Evolutionary conservation across 2,113 vertebrate species (phyloP).

Genomic region (Dasypus novemcinctus): DNA sequence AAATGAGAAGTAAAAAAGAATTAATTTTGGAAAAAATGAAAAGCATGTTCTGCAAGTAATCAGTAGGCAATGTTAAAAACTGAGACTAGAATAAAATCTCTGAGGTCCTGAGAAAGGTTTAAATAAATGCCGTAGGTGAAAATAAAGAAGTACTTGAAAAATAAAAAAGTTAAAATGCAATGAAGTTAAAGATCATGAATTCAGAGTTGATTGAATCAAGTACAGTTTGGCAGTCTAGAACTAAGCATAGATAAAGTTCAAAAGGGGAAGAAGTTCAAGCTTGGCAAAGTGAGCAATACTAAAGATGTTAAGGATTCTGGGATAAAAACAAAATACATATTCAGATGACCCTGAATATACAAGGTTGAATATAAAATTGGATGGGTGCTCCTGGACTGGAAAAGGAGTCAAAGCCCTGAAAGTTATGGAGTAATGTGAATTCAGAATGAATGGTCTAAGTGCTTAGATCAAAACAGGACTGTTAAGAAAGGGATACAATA

Average conservation of each 20-base stretch:
- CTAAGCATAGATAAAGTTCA: not conserved
- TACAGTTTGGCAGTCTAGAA: not conserved
- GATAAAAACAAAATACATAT: slow-evolving; percentile 3
- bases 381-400: not conserved
- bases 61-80: not conserved
- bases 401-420: not conserved
- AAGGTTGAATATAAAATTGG: not conserved
- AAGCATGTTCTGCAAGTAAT: not conserved
- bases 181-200: not conserved
- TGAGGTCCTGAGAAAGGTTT: not conserved
- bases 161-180: not conserved
- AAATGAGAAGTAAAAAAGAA: not conserved
- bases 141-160: not conserved
- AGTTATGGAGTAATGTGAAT: not conserved
- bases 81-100: not conserved
- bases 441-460: not conserved
- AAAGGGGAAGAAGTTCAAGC: not conserved
- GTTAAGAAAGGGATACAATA: not conserved
- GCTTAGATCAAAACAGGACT: not conserved
- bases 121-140: not conserved
- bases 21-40: not conserved
- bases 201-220: not conserved
- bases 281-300: not conserved
- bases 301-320: not conserved
- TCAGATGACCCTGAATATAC: not conserved